These are phyloP conservation scores for Rhinoderma darwinii DNA, from an alignment of 2,113 vertebrate genomes.

Conservation along the genomic window DNA sequence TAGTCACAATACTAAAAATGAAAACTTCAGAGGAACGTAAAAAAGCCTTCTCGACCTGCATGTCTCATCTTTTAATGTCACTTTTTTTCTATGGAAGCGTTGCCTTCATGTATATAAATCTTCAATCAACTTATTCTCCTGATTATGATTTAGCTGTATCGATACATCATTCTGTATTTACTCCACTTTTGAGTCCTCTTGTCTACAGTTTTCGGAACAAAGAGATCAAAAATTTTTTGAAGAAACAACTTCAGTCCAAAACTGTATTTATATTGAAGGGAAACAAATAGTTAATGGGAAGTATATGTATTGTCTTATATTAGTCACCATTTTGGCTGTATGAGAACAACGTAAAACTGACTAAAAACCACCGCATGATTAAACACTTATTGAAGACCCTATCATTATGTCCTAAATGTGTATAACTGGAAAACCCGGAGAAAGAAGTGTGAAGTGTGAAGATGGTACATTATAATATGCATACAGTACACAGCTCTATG, in stretches of 20 bases:
- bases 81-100: constrained; percentile 46
- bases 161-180: constrained; percentile 37
- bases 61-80: constrained; percentile 23
- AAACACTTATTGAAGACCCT: too few species aligned
- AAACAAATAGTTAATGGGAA: not conserved
- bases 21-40: constrained; percentile 32
- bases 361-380: not conserved
- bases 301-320: too few species aligned
- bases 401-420: too few species aligned
- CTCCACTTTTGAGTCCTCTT: constrained; percentile 35
- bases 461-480: too few species aligned
- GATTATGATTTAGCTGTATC: constrained; percentile 33
- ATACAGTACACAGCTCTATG: too few species aligned
- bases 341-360: too few species aligned
- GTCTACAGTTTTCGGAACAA: constrained; percentile 41
- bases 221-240: not conserved
- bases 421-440: too few species aligned
- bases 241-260: not conserved
- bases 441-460: too few species aligned
- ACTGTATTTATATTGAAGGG: not conserved
- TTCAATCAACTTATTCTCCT: constrained; percentile 24
- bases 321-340: too few species aligned
- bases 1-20: constrained; percentile 30
- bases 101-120: constrained; percentile 44
- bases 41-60: constrained; percentile 32